These are phyloP conservation scores for Syrista parreyssii DNA, from an alignment of 2,888 invertebrate species.

Conservation along the genomic window DNA sequence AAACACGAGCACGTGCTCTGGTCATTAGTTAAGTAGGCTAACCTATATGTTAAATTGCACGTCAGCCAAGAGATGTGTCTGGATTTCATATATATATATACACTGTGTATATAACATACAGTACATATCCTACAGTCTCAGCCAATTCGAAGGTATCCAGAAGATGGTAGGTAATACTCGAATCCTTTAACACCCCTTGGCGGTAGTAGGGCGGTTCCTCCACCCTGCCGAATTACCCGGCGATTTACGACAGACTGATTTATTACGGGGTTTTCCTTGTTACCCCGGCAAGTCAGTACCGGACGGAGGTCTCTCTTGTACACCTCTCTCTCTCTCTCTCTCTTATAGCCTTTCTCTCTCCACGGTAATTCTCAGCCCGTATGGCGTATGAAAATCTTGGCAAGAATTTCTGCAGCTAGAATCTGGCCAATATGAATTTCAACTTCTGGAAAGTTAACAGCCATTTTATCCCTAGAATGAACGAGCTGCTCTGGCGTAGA, in stretches of 20 bases:
- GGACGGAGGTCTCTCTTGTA: neutral
- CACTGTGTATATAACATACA: too few species aligned
- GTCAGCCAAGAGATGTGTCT: neutral
- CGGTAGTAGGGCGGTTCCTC: neutral
- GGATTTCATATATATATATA: neutral
- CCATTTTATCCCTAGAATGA: neutral
- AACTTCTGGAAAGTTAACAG: neutral
- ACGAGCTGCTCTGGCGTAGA: neutral
- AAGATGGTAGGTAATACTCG: neutral
- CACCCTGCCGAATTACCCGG: conserved; percentile 36
- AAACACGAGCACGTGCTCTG: conserved; percentile 43
- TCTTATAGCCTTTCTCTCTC: neutral
- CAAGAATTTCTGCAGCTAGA: neutral
- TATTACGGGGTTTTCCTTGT: conserved; percentile 32
- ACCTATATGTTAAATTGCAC: conserved; percentile 25
- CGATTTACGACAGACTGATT: conserved; percentile 47
- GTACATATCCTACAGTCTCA: neutral
- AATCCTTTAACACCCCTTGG: neutral
- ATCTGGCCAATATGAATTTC: neutral
- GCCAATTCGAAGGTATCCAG: neutral
- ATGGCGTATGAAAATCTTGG: neutral
- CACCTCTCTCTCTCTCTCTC: neutral
- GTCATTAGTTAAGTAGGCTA: conserved; percentile 43
- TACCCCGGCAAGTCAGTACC: neutral
- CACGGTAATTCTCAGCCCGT: neutral